phyloP scores from a whole-genome alignment of 2,888 invertebrate species.

The Selenia dentaria region DNA sequence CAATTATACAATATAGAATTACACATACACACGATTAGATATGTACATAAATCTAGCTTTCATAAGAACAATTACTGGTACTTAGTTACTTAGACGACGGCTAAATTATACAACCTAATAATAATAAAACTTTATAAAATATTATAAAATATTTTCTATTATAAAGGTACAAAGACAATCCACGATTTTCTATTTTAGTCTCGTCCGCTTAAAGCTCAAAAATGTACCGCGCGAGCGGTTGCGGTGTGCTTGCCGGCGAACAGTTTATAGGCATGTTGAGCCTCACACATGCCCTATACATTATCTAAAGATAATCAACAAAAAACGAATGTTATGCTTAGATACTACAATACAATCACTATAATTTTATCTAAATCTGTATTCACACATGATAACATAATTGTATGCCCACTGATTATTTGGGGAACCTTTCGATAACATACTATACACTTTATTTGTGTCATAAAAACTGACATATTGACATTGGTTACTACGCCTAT shows the following conservation, averaged over 20 bases:
- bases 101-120: conserved; percentile 25
- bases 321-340: conserved; percentile 5
- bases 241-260: conserved; percentile 39
- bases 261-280: conserved; percentile 54
- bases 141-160: conserved; percentile 44
- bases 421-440: too few relatives aligned
- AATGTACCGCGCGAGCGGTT: conserved; percentile 44
- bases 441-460: too few relatives aligned
- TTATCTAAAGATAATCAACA: background rate
- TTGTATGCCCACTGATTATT: too few relatives aligned
- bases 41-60: conserved; percentile 2
- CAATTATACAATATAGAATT: background rate
- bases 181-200: conserved; percentile 56
- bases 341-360: background rate
- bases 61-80: conserved; percentile 18
- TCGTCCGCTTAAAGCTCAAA: conserved; percentile 67
- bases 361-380: background rate
- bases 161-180: conserved; percentile 52
- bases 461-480: too few relatives aligned
- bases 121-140: conserved; percentile 20
- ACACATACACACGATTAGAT: conserved; percentile 10
- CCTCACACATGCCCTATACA: conserved; percentile 33
- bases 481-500: too few relatives aligned
- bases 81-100: conserved; percentile 19
- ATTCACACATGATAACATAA: conserved; percentile 1